Evolutionary conservation across 1,140 invertebrate species (phyloP).

Genomic region (Sitobion miscanthi): DNA sequence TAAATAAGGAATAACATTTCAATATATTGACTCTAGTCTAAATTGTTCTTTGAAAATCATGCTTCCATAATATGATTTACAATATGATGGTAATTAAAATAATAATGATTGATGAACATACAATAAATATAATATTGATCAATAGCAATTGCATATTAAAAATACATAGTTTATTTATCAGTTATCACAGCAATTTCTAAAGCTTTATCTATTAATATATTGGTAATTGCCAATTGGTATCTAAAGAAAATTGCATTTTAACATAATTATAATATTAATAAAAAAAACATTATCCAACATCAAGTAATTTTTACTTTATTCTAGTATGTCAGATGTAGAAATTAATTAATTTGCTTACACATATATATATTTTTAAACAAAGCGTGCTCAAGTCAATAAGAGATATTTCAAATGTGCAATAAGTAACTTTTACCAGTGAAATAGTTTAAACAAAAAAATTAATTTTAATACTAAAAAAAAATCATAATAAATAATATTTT

Average conservation of each 20-base stretch:
- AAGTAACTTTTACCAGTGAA: not conserved
- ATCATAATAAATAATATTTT: not conserved
- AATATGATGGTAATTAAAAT: not conserved
- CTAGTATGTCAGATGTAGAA: not conserved
- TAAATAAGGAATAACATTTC: not conserved
- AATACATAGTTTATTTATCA: conserved; percentile 2
- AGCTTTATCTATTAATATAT: not conserved
- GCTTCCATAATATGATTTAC: too few species aligned
- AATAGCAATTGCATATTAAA: not conserved
- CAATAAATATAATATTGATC: not conserved
- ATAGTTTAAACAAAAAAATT: not conserved
- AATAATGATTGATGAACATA: not conserved
- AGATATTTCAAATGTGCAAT: not conserved
- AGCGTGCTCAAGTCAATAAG: not conserved
- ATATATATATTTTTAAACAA: not conserved
- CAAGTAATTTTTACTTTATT: not conserved
- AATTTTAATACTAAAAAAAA: not conserved
- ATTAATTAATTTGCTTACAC: not conserved
- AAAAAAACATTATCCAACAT: not conserved
- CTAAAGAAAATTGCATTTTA: not conserved
- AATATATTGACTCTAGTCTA: not conserved
- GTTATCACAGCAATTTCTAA: conserved; percentile 11
- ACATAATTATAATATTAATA: not conserved
- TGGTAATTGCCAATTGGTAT: not conserved
- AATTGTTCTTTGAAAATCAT: too few species aligned